Conservation (phyloP, 1,140 invertebrate genomes). For the Solen grandis region DNA sequence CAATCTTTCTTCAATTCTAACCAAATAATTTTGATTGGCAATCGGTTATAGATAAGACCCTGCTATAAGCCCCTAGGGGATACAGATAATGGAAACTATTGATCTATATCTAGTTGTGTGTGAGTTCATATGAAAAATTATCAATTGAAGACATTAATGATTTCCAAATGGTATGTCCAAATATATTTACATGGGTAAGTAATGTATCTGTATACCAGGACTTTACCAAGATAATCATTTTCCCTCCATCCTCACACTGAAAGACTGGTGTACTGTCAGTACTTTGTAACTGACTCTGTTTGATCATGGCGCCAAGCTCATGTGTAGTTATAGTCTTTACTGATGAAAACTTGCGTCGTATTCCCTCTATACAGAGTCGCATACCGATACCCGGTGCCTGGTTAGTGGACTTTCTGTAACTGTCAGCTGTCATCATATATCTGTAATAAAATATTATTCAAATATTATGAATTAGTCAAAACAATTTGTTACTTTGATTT, state of each 20-base stretch:
- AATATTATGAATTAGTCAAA: no score
- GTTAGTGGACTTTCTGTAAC: no score
- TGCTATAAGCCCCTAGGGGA: no score
- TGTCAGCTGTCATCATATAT: no score
- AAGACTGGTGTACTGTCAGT: no score
- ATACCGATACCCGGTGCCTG: conserved; percentile 27
- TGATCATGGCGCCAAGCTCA: neutral
- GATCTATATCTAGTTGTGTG: neutral
- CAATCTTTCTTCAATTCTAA: no score
- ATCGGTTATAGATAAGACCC: no score
- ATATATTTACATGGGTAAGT: neutral
- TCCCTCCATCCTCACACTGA: neutral
- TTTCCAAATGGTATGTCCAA: neutral
- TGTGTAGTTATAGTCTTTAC: conserved; percentile 30
- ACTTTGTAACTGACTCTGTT: neutral
- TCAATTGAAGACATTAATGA: neutral
- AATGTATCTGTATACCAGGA: neutral
- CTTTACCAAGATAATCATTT: neutral
- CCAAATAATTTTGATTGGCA: no score
- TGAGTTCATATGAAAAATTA: neutral
- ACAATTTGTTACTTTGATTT: no score
- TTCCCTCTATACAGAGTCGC: conserved; percentile 30
- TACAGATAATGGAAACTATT: neutral
- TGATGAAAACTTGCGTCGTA: conserved; percentile 29
- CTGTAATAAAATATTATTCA: no score